Base-by-base conservation (phyloP, 2,797 vertebrate species). In the Tolypeutes matacus region DNA sequence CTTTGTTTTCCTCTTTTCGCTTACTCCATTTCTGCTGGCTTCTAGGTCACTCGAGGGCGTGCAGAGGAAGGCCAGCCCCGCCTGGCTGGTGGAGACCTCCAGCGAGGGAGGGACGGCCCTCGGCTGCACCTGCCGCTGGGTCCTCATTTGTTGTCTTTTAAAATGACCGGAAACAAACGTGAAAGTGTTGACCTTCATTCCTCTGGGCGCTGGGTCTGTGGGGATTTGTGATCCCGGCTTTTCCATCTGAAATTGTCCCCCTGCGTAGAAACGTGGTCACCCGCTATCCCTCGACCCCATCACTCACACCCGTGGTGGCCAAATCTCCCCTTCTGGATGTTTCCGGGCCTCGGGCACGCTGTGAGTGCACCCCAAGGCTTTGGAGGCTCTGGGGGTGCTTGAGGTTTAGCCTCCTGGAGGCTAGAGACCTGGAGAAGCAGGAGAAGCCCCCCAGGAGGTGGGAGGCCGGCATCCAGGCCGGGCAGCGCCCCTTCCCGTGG, bases 311-410 rank as follows among this genome's bases (percentile, higher is more conserved):
- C 11, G 21, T 94, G 69, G 76, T 89, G 8, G 95, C 77, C 95
- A 96, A 96, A 93, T 93, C 93, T 89, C 91, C 36, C 76, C 76
- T 97, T 90, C 89, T 85, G 36, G 3, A 94, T 95, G 95, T 91
- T 83, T 93, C 97, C 95, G 95, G 96, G 80, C 73, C 27, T 62
- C 49, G 7, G 13, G 31, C 95, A 75, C 11, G 94, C 75, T 94
- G 88, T 83, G 90, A 51, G 21, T 84, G 92, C 58, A 73, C 8
- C 36, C 46, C 70, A 36, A 0, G 0, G 86, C 89, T 97, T 67
- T 60, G 39, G 39, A 87, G 62, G 58, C 27, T 36, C 80, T 36
- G 7, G 23, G 10, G 15, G 20, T 15, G 20, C 18, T 7, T 49
- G 62, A 1, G 34, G 39, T 36, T 34, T 11, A 39, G 70, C 75